Evolutionary conservation across 2,888 invertebrate species (phyloP).

Genomic region (Theristus sp.): DNA sequence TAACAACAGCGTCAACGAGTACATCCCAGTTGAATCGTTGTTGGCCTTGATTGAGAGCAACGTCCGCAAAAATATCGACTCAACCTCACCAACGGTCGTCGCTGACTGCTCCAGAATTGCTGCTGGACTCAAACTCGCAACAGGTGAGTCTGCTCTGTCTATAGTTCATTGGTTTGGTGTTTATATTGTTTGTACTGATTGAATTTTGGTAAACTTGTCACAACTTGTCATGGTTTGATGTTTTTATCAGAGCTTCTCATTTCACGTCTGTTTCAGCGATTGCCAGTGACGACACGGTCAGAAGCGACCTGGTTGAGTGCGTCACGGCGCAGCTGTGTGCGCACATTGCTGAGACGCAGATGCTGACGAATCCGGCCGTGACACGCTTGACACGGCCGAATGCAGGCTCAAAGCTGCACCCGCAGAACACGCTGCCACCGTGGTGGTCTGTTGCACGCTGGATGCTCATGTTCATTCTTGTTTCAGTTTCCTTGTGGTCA

Average conservation of each 20-base stretch:
- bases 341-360: conserved; percentile 17
- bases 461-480: neutral
- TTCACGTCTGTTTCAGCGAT: too few species aligned
- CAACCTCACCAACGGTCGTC: conserved; percentile 5
- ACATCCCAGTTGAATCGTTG: conserved; percentile 16
- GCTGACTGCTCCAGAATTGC: conserved; percentile 21
- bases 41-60: conserved; percentile 19
- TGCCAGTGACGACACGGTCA: conserved; percentile 15
- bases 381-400: conserved; percentile 11
- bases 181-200: neutral
- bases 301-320: conserved; percentile 12
- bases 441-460: conserved; percentile 17
- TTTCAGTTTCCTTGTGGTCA: neutral
- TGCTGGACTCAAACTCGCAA: conserved; percentile 19
- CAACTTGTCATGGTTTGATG: too few species aligned
- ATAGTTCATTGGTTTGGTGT: too few species aligned
- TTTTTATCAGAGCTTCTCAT: too few species aligned
- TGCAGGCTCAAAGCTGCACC: too few species aligned
- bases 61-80: conserved; percentile 13
- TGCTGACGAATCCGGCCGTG: conserved; percentile 17
- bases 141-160: too few species aligned
- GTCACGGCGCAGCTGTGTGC: conserved; percentile 16
- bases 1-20: neutral
- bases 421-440: too few species aligned
- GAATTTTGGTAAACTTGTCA: neutral